Evolutionary conservation across 2,888 invertebrate genomes (phyloP).

Genomic region (Leptothorax acervorum): DNA sequence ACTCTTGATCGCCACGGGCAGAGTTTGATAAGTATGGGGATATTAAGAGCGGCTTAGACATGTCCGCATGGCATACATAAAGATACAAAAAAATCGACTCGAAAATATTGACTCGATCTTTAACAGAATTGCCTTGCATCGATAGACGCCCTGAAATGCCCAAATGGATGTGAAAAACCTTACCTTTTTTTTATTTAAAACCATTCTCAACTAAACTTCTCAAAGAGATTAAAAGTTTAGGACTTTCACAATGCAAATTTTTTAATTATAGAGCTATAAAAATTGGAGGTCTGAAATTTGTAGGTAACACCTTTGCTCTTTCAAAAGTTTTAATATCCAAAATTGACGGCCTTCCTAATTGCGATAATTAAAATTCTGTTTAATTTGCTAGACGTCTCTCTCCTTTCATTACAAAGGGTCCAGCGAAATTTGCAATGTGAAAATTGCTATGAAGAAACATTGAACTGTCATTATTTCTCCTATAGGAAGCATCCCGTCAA

Average conservation of each 20-base stretch:
- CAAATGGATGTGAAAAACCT: background rate
- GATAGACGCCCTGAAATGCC: too few relatives aligned
- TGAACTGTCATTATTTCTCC: conserved; percentile 8
- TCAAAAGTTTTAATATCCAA: background rate
- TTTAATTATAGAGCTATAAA: background rate
- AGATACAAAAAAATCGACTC: background rate
- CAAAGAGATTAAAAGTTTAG: background rate
- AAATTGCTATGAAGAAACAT: conserved; percentile 1
- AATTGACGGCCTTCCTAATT: background rate
- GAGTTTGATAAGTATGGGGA: conserved; percentile 42
- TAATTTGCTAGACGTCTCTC: background rate
- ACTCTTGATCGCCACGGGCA: conserved; percentile 4
- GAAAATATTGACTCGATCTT: background rate
- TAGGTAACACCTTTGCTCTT: background rate
- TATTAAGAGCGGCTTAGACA: conserved; percentile 50
- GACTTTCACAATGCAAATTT: background rate
- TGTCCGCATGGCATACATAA: background rate
- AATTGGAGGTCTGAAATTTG: background rate
- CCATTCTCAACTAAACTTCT: background rate
- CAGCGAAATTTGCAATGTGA: background rate
- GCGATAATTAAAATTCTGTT: conserved; percentile 15
- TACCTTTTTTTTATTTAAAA: background rate
- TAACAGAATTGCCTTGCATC: too few relatives aligned
- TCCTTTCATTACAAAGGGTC: background rate
- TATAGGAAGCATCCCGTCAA: background rate